Conservation (phyloP, 2,888 invertebrate species). For the Agrotis exclamationis region DNA sequence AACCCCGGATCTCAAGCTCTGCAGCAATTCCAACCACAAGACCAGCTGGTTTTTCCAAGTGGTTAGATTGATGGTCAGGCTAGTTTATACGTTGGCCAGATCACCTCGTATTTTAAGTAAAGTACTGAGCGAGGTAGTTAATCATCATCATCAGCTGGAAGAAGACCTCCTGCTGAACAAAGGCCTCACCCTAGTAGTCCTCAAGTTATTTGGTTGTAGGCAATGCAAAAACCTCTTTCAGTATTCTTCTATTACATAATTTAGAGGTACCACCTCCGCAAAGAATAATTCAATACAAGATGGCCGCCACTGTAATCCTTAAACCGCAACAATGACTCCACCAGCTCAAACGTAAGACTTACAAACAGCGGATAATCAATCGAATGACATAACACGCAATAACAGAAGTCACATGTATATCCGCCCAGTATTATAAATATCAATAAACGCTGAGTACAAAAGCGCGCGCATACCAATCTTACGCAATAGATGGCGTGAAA, state of each 20-base stretch:
- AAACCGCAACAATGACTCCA: slow-evolving; percentile 5
- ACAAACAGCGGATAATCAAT: slow-evolving; percentile 29
- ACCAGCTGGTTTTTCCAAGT: no score
- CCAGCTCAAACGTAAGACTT: slow-evolving; percentile 25
- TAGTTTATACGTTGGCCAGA: no score
- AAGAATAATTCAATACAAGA: slow-evolving; percentile 20
- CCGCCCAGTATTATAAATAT: slow-evolving; percentile 54
- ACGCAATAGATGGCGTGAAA: slow-evolving; percentile 67
- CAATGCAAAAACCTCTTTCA: not conserved
- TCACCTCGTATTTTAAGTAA: no score
- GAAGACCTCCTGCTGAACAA: no score
- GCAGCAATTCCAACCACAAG: no score
- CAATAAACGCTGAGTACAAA: slow-evolving; percentile 60
- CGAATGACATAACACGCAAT: slow-evolving; percentile 49
- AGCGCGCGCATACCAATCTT: slow-evolving; percentile 57
- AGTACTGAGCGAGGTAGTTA: no score
- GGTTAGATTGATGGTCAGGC: no score
- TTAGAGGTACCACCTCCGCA: not conserved
- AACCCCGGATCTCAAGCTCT: no score
- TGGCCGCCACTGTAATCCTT: slow-evolving; percentile 6
- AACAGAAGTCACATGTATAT: slow-evolving; percentile 54
- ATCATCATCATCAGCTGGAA: no score
- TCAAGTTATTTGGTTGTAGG: no score
- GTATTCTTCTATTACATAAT: not conserved
- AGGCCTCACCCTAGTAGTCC: no score